These are phyloP conservation scores for Cheilosia scutellata DNA, from an alignment of 2,888 invertebrate species.

Conservation along the genomic window DNA sequence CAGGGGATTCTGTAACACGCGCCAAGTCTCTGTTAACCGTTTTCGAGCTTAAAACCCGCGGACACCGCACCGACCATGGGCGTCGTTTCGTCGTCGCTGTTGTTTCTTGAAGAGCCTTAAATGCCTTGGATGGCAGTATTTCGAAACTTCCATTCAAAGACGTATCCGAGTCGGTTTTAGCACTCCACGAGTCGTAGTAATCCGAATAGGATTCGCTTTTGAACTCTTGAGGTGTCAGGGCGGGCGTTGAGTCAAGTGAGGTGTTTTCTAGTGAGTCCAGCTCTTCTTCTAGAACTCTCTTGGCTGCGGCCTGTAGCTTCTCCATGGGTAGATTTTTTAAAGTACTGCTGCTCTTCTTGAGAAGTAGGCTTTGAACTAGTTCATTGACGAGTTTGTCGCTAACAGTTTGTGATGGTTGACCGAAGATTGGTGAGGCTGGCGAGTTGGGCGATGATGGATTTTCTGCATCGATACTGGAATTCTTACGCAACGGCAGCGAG, in stretches of 20 bases:
- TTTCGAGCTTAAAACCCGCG: slow-evolving; percentile 87
- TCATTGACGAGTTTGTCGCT: slow-evolving; percentile 86
- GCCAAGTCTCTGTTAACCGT: slow-evolving; percentile 85
- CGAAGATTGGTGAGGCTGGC: slow-evolving; percentile 83
- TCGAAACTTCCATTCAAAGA: slow-evolving; percentile 82
- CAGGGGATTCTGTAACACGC: slow-evolving; percentile 84
- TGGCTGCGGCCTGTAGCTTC: slow-evolving; percentile 86
- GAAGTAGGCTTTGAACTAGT: slow-evolving; percentile 86
- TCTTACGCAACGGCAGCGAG: slow-evolving; percentile 85
- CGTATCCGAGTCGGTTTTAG: slow-evolving; percentile 77
- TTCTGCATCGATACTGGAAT: slow-evolving; percentile 84
- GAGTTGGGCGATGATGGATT: slow-evolving; percentile 86
- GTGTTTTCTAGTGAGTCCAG: slow-evolving; percentile 84
- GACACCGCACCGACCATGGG: slow-evolving; percentile 86
- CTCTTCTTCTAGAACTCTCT: slow-evolving; percentile 86
- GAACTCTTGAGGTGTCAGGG: slow-evolving; percentile 84
- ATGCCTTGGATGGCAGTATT: slow-evolving; percentile 86
- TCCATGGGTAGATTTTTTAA: slow-evolving; percentile 86
- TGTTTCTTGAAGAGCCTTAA: slow-evolving; percentile 85
- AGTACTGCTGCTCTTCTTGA: slow-evolving; percentile 85
- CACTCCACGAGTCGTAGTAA: slow-evolving; percentile 86
- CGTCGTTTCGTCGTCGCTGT: slow-evolving; percentile 82
- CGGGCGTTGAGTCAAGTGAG: slow-evolving; percentile 85
- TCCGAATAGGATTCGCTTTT: slow-evolving; percentile 84
- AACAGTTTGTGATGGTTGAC: slow-evolving; percentile 84